phyloP scores from a whole-genome alignment of 1,140 invertebrate genomes.

The Psix sp. region DNA sequence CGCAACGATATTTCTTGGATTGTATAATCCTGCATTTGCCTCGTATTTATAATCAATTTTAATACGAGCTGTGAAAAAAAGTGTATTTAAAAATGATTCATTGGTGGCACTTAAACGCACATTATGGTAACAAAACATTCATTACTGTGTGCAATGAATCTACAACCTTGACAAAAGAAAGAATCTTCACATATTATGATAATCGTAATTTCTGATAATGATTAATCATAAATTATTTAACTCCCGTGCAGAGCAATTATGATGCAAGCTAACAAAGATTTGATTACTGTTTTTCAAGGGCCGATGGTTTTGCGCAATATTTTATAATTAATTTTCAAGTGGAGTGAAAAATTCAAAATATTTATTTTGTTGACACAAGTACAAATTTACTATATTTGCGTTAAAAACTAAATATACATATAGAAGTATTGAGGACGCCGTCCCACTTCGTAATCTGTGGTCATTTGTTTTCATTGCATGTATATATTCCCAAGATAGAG shows the following conservation, averaged over 20 bases:
- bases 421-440: constrained; percentile 41
- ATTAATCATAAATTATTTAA: not conserved
- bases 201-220: constrained; percentile 37
- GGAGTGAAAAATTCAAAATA: not conserved
- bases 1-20: too few relatives aligned
- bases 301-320: not conserved
- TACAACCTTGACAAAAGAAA: constrained; percentile 37
- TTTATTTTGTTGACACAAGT: too few relatives aligned
- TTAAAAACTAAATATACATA: constrained; percentile 14
- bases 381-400: too few relatives aligned
- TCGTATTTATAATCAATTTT: too few relatives aligned
- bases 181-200: constrained; percentile 24
- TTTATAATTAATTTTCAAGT: not conserved
- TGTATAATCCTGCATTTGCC: too few relatives aligned
- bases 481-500: constrained; percentile 48
- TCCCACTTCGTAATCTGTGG: constrained; percentile 44
- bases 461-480: constrained; percentile 53
- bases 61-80: too few relatives aligned
- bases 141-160: constrained; percentile 6
- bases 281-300: too few relatives aligned
- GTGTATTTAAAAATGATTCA: constrained; percentile 7
- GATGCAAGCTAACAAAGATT: too few relatives aligned
- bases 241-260: not conserved
- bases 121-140: constrained; percentile 20
- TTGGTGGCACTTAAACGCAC: not conserved